Evolutionary conservation across 2,797 vertebrate genomes (phyloP).

Genomic region (Notoglanidium macrostoma): DNA sequence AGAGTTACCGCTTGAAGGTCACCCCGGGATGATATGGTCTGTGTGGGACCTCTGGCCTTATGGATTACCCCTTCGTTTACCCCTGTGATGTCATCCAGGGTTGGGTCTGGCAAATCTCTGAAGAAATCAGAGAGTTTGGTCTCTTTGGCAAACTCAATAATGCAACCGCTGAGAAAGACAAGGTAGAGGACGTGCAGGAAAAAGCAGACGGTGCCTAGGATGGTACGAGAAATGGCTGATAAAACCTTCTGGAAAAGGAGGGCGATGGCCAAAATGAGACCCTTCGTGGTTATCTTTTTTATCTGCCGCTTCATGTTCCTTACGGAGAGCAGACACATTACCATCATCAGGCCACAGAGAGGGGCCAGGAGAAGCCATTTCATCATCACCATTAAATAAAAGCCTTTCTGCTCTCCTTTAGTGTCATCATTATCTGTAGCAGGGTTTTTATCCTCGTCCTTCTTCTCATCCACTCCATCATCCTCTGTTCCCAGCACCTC

Average conservation of each 20-base stretch:
- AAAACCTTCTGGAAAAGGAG: conserved; percentile 74
- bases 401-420: conserved; percentile 41
- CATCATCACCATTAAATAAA: conserved; percentile 67
- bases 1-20: conserved; percentile 69
- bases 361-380: conserved; percentile 74
- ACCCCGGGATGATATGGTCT: conserved; percentile 71
- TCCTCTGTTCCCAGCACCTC: conserved; percentile 74
- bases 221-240: conserved; percentile 69
- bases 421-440: conserved; percentile 7
- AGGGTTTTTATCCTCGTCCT: conserved; percentile 65
- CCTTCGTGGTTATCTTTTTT: conserved; percentile 84
- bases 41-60: conserved; percentile 54
- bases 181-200: conserved; percentile 80
- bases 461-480: conserved; percentile 60
- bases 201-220: conserved; percentile 69
- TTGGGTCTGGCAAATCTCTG: conserved; percentile 87
- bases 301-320: conserved; percentile 83
- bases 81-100: conserved; percentile 87
- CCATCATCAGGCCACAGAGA: conserved; percentile 72
- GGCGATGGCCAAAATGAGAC: conserved; percentile 73
- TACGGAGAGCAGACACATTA: conserved; percentile 78
- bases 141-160: conserved; percentile 88
- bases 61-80: conserved; percentile 67
- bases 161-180: conserved; percentile 82
- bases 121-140: conserved; percentile 85